Evolutionary conservation across 2,888 invertebrate species (phyloP), one percentile per base, ranked within the genome.

Genomic region (Laspeyria flexula): DNA sequence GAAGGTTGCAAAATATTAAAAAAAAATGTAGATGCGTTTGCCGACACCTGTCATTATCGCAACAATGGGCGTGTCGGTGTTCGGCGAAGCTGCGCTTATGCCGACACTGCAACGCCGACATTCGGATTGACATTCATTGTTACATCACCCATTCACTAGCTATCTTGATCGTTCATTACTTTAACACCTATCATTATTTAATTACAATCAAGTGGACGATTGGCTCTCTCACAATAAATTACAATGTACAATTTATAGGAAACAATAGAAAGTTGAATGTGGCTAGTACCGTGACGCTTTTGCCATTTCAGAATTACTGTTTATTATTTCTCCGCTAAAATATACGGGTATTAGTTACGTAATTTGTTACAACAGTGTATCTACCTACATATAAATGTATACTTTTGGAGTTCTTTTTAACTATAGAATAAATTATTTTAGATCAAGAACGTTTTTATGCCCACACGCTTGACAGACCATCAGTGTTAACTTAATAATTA

Each of bases 101-200:
- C 34, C 31, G 38, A 45, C 55, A 44, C 38, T 39, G 53, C 53
- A 55, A 35, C 46, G 48, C 45, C 59, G 45, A 51, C 48, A 60
- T 45, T 43, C 48, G 65, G 54, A 65, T 62, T 65, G 72, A 65
- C 73, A 70, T 58, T 71, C 73, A 75, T 79, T 79, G 77, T 86
- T 85, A 73, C 85, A 74, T 84, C 80, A 86, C 62, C 73, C 81
- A 80, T 82, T 84, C 83, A 81, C 66, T 55, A 58, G 64, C 64
- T 68, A 75, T 73, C 71, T 66, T 70, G 53, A 71, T 65, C 63
- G 60, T 63, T 67, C 65, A 77, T 77, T 78, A 73, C 65, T 71
- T 67, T 66, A 71, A 75, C 68, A 65, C 69, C 69, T 75, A 79
- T 79, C 73, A 79, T 81, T 81, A 81, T 80, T 69, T 71, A 61